Evolutionary conservation across 2,888 invertebrate species (phyloP).

Genomic region (Cephalotes varians): DNA sequence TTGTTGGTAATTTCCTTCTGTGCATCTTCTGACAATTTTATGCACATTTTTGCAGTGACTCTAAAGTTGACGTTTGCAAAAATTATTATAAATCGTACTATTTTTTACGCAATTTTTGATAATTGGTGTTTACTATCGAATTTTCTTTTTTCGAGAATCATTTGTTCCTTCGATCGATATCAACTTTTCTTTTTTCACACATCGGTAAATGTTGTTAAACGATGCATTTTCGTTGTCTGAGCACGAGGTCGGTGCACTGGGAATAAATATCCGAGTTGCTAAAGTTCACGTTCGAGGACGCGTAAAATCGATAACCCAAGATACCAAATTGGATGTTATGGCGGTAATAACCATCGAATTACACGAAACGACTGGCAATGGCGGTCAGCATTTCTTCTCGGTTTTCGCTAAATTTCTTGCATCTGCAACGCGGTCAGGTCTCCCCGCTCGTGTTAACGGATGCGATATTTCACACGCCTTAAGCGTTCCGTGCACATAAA

Average conservation of each 20-base stretch:
- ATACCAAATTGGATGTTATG: slow-evolving; percentile 54
- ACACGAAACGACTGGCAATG: slow-evolving; percentile 37
- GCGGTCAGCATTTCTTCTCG: slow-evolving; percentile 4
- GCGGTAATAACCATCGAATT: slow-evolving; percentile 54
- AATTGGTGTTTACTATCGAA: background rate
- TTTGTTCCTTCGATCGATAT: background rate
- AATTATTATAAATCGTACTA: background rate
- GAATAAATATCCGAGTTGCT: background rate
- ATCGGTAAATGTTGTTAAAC: background rate
- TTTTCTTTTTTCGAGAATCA: background rate
- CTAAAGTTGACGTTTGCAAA: background rate
- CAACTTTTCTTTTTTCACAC: background rate
- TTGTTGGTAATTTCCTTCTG: too few relatives aligned
- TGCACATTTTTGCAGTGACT: background rate
- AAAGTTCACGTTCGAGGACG: slow-evolving; percentile 27
- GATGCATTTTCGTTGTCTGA: slow-evolving; percentile 2
- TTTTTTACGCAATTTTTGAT: background rate
- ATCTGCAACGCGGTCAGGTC: slow-evolving; percentile 22
- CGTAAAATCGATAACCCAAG: slow-evolving; percentile 48
- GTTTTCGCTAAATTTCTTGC: slow-evolving; percentile 32
- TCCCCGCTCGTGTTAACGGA: slow-evolving; percentile 15
- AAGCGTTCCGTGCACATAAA: slow-evolving; percentile 39
- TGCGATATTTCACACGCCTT: slow-evolving; percentile 42
- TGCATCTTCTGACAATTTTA: too few relatives aligned
- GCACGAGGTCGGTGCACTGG: background rate